Base-by-base conservation (phyloP, 2,113 vertebrate genomes). In the Myotis yumanensis region DNA sequence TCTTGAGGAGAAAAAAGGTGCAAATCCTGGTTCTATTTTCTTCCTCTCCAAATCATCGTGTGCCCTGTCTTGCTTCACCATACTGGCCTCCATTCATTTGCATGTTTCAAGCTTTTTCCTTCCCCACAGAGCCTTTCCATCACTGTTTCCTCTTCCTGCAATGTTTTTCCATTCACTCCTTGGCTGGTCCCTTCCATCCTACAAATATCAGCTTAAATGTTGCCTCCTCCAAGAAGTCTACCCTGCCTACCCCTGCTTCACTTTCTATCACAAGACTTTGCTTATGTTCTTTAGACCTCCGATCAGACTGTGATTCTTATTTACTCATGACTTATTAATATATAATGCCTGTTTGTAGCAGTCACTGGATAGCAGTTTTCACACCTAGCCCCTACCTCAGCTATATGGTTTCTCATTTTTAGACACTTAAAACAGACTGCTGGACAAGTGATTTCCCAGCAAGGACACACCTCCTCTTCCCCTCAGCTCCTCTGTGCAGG, bases 381-480 rank as follows among this genome's bases (percentile, higher is more conserved):
- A 93, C 2, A 73, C 35, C 23, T 18, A 64, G 5, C 11, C 30
- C 28, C 54, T 23, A 2, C 35, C 22, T 52, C 18, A 48, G 35
- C 5, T 66, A 15, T 28, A 25, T n/a, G 6, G 35, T 32, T 85
- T 80, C 9, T 89, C 20, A 7, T 57, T 82, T 77, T 54, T 46
- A 22, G 75, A 66, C 30, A 72, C 62, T 92, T n/a, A 43, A 43
- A 86, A 32, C n/a, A 3, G 20, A 32, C 25, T 16, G 10, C 25
- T 6, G 23, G 69, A 89, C 3, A 54, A 54, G 37, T 71, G 71
- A 86, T 25, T 48, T 40, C 30, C 18, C 17, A 23, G 43, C 66
- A 43, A 0, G 4, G 1, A 32, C 22, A 37, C 4, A 30, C 46
- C 30, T 2, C 14, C 20, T 30, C 8, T 4, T n/a, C 10, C 22